Evolutionary conservation across 2,888 invertebrate genomes (phyloP).

Genomic region (Tridacna gigas): DNA sequence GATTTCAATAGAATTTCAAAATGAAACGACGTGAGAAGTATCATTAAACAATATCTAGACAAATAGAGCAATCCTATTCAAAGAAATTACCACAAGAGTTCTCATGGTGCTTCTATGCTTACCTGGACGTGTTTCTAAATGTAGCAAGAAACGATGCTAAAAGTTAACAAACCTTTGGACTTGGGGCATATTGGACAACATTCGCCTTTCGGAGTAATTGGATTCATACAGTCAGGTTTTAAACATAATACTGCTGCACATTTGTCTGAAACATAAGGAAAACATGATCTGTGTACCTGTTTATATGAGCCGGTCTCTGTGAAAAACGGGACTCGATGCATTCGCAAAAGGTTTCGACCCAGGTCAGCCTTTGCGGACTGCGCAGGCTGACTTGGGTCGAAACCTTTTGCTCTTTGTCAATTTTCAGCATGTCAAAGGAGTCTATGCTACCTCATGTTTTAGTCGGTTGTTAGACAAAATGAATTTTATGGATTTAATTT

Average conservation of each 20-base stretch:
- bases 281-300: neutral
- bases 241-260: conserved; percentile 14
- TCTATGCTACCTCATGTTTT: too few species aligned
- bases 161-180: neutral
- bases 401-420: neutral
- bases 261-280: neutral
- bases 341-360: neutral
- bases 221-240: conserved; percentile 7
- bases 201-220: neutral
- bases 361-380: neutral
- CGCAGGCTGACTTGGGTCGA: neutral
- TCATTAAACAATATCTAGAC: too few species aligned
- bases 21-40: too few species aligned
- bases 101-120: neutral
- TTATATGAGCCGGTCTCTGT: neutral
- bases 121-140: neutral
- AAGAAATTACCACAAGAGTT: neutral
- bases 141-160: neutral
- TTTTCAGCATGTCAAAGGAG: neutral
- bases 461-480: too few species aligned
- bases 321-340: neutral
- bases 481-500: too few species aligned
- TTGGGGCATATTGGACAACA: conserved; percentile 4
- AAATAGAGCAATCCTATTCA: too few species aligned
- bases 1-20: too few species aligned